These are phyloP conservation scores for Petrocephalus microphthalmus DNA, from an alignment of 2,113 vertebrate species.

Conservation along the genomic window DNA sequence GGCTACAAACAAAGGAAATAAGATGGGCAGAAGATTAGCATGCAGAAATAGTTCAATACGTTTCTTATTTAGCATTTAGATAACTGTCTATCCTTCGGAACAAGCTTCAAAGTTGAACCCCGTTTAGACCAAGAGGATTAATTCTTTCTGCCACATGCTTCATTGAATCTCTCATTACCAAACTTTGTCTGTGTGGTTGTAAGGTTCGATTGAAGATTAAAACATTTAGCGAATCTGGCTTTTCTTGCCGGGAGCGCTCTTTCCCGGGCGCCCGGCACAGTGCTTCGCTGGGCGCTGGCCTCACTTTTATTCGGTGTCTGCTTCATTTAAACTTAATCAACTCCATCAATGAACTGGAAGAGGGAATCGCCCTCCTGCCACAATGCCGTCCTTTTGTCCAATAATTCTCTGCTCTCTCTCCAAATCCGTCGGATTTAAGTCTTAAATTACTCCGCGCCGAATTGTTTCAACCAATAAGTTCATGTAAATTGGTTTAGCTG, in stretches of 20 bases:
- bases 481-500: slow-evolving; percentile 82
- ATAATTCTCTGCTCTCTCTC: slow-evolving; percentile 88
- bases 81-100: slow-evolving; percentile 95
- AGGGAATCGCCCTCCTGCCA: slow-evolving; percentile 84
- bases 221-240: slow-evolving; percentile 99
- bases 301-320: slow-evolving; percentile 98
- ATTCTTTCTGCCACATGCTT: slow-evolving; percentile 97
- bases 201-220: slow-evolving; percentile 99
- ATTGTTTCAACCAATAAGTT: slow-evolving; percentile 99
- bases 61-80: slow-evolving; percentile 99
- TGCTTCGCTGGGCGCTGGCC: slow-evolving; percentile 93
- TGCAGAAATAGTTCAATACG: slow-evolving; percentile 99
- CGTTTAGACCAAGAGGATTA: slow-evolving; percentile 99
- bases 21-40: slow-evolving; percentile 99
- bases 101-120: slow-evolving; percentile 99
- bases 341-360: slow-evolving; percentile 99
- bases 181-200: slow-evolving; percentile 99
- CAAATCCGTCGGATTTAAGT: slow-evolving; percentile 78
- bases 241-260: slow-evolving; percentile 90
- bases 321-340: slow-evolving; percentile 99
- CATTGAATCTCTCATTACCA: slow-evolving; percentile 99
- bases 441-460: slow-evolving; percentile 89
- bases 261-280: slow-evolving; percentile 75
- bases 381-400: slow-evolving; percentile 93
- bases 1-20: slow-evolving; percentile 87